Evolutionary conservation across 2,888 invertebrate genomes (phyloP), one percentile per base, ranked within the genome.

Genomic region (Ligdia adustata): DNA sequence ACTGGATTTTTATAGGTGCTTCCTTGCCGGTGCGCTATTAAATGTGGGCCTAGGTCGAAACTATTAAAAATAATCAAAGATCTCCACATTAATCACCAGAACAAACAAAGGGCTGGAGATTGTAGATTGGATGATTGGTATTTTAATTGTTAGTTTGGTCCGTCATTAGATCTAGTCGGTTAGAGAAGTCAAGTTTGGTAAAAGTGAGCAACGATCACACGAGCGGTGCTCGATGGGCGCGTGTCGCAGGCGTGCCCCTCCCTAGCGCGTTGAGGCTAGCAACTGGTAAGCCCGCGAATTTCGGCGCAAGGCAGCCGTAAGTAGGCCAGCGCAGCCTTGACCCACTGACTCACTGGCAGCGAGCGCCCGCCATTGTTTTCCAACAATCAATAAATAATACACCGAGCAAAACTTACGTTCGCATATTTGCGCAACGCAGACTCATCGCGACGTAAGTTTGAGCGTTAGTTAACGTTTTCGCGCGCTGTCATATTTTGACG

Each of bases 301-400:
- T 88, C 79, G 88, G 84, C 81, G 82, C 82, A 75, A 81, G 77
- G 80, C 73, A 75, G 79, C 75, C 77, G 80, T 77, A 88, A 82
- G 79, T 89, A 81, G 89, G 88, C 70, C 86, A 75, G 75, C 72
- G 75, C 79, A 78, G 79, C 89, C 89, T 88, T 90, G 89, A 87
- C 89, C 82, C 75, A 89, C 88, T 90, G 89, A 84, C 88, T 88
- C 80, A 89, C 83, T 89, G 85, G 80, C 87, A 79, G 81, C 80
- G 71, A 75, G 75, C 79, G 79, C 79, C 75, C 79, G 82, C 87
- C 84, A 88, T 89, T 88, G 88, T 89, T 87, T 86, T 86, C 83
- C 82, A 86, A 88, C 88, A 87, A 89, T 89, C 88, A 88, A 89
- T 89, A 89, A 86, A 85, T 86, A 89, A 85, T 87, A 86, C 81